Percentiles rank a stretch among this genome's conserved stretches.
Evolutionary conservation across 1,140 invertebrate species (phyloP).

Genomic region (Drosophila bocki): DNA sequence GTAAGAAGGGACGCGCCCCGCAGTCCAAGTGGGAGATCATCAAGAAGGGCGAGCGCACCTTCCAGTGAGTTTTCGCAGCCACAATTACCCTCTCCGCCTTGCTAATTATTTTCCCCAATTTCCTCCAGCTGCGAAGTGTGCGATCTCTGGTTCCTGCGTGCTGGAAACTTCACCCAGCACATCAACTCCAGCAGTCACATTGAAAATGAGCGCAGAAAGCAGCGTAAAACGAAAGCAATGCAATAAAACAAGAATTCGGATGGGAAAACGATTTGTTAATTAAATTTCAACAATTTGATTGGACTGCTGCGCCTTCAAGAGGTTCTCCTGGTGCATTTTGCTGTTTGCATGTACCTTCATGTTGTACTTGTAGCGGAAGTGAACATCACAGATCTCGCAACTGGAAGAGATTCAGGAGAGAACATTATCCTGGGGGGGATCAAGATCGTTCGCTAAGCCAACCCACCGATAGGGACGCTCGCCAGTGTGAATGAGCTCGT

Average conservation of each 20-base stretch:
- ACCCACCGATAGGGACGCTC: slow-evolving; percentile 55
- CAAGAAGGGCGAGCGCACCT: slow-evolving; percentile 70
- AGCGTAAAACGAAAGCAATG: slow-evolving; percentile 27
- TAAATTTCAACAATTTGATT: slow-evolving; percentile 10
- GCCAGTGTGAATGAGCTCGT: slow-evolving; percentile 66
- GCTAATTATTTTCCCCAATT: not conserved
- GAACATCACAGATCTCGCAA: slow-evolving; percentile 57
- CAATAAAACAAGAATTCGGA: slow-evolving; percentile 23
- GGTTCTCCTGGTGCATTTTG: slow-evolving; percentile 63
- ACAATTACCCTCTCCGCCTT: not conserved
- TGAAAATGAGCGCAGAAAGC: slow-evolving; percentile 52
- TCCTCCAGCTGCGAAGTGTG: slow-evolving; percentile 58
- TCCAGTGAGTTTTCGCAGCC: slow-evolving; percentile 52
- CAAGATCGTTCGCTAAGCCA: not conserved
- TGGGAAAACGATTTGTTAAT: slow-evolving; percentile 14
- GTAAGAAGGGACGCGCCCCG: slow-evolving; percentile 71
- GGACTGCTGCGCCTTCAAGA: slow-evolving; percentile 7
- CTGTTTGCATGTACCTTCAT: slow-evolving; percentile 57
- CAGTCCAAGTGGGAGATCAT: slow-evolving; percentile 71
- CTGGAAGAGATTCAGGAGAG: slow-evolving; percentile 7
- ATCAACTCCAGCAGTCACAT: slow-evolving; percentile 64
- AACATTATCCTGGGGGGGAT: too few relatives aligned
- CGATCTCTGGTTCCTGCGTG: slow-evolving; percentile 71
- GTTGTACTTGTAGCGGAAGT: slow-evolving; percentile 67
- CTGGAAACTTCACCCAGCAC: slow-evolving; percentile 68